A percentile compares a stretch with the other conserved stretches of the same genome.
Conservation (phyloP, 2,888 invertebrate species). For the Philhelius pedissequus region DNA sequence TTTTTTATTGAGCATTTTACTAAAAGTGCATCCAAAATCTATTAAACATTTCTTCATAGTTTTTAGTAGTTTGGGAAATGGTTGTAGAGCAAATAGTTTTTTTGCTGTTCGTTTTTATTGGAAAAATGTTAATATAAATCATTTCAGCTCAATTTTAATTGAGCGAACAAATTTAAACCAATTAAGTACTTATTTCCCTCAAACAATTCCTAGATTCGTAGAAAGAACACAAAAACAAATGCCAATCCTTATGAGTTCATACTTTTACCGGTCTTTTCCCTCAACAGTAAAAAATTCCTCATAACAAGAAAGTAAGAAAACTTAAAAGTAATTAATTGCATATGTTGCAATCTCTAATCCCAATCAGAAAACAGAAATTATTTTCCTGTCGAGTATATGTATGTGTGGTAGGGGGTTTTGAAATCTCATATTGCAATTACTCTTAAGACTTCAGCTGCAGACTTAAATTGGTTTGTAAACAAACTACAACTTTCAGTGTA, state of each 20-base stretch:
- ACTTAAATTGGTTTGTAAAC: not conserved
- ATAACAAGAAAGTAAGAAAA: not conserved
- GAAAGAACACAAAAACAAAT: not conserved
- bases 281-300: not conserved
- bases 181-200: not conserved
- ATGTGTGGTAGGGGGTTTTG: not conserved
- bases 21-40: too few species aligned
- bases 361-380: conserved; percentile 33
- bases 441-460: conserved; percentile 31
- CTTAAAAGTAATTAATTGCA: not conserved
- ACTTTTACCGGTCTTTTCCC: not conserved
- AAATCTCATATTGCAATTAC: conserved; percentile 22
- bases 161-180: not conserved
- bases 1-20: too few species aligned
- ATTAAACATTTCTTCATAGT: too few species aligned
- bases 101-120: too few species aligned
- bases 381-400: not conserved
- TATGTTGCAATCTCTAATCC: not conserved
- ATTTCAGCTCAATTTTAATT: not conserved
- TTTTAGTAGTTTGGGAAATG: too few species aligned
- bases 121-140: not conserved
- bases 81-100: too few species aligned
- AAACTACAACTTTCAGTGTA: not conserved
- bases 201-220: not conserved
- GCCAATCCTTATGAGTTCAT: not conserved